Evolutionary conservation across 1,140 invertebrate genomes (phyloP).

Genomic region (Phymorhynchus buccinoides): DNA sequence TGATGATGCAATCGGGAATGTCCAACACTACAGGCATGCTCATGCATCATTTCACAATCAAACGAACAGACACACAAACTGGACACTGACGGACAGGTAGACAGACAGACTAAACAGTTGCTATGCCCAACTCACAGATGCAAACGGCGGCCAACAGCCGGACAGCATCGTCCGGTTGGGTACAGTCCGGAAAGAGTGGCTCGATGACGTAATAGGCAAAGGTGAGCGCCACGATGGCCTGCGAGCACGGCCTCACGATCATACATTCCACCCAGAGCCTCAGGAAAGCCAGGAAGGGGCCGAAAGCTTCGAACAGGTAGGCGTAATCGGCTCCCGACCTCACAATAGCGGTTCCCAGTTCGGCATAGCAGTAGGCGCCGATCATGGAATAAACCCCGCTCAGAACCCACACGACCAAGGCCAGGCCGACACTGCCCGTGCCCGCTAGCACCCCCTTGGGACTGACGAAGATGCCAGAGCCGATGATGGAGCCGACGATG

Average conservation of each 20-base stretch:
- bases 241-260: constrained; percentile 84
- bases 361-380: constrained; percentile 71
- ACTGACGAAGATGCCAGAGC: constrained; percentile 95
- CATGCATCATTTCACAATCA: too few relatives aligned
- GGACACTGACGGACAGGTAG: too few relatives aligned
- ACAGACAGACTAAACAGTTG: constrained; percentile 33
- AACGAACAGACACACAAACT: not conserved
- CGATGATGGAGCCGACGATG: constrained; percentile 72
- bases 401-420: constrained; percentile 86
- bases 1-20: too few relatives aligned
- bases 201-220: constrained; percentile 73
- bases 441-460: constrained; percentile 89
- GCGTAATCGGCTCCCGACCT: constrained; percentile 72
- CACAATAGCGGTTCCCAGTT: constrained; percentile 69
- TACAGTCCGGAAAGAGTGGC: constrained; percentile 72
- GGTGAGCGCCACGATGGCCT: constrained; percentile 72
- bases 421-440: constrained; percentile 88
- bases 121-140: constrained; percentile 72
- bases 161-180: constrained; percentile 66
- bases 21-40: too few relatives aligned
- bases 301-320: constrained; percentile 72
- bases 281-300: constrained; percentile 72
- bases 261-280: constrained; percentile 77
- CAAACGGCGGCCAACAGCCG: constrained; percentile 67
- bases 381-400: constrained; percentile 88